Evolutionary conservation across 2,888 invertebrate genomes (phyloP).

Genomic region (Entomobrya multifasciata): DNA sequence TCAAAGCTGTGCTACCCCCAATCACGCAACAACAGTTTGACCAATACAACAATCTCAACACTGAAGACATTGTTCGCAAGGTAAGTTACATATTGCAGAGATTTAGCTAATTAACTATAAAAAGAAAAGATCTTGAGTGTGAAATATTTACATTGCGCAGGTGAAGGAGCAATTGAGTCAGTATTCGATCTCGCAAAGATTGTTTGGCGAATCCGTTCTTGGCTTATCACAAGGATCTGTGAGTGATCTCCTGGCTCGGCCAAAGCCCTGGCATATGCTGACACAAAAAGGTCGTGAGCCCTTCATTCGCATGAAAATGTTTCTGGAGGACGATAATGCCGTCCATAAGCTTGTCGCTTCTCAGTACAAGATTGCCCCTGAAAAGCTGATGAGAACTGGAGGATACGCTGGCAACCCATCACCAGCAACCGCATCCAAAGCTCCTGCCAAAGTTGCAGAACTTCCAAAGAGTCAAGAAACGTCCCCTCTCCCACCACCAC

Average conservation of each 20-base stretch:
- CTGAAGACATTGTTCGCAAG: conserved; percentile 98
- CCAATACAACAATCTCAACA: conserved; percentile 97
- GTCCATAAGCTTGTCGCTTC: conserved; percentile 97
- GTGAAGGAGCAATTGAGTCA: conserved; percentile 97
- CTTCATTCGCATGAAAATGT: conserved; percentile 99
- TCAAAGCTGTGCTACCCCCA: conserved; percentile 97
- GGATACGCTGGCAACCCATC: conserved; percentile 92
- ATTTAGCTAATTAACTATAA: not conserved
- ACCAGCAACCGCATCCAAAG: conserved; percentile 80
- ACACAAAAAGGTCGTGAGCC: conserved; percentile 97
- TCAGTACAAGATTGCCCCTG: conserved; percentile 98
- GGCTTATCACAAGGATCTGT: conserved; percentile 98
- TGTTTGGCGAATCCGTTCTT: conserved; percentile 97
- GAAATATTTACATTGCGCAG: conserved; percentile 80
- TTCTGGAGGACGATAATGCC: conserved; percentile 96
- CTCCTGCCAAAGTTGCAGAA: conserved; percentile 77
- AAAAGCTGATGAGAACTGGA: conserved; percentile 97
- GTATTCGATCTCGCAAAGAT: conserved; percentile 97
- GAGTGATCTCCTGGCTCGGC: conserved; percentile 98
- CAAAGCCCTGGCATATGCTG: conserved; percentile 98
- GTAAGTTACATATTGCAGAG: too few species aligned
- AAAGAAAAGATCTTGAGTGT: not conserved
- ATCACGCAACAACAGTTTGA: conserved; percentile 99
- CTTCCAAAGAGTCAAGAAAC: conserved; percentile 78
- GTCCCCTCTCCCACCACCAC: conserved; percentile 83